Conservation (phyloP, 2,113 vertebrate species). For the Haplochromis burtoni region DNA sequence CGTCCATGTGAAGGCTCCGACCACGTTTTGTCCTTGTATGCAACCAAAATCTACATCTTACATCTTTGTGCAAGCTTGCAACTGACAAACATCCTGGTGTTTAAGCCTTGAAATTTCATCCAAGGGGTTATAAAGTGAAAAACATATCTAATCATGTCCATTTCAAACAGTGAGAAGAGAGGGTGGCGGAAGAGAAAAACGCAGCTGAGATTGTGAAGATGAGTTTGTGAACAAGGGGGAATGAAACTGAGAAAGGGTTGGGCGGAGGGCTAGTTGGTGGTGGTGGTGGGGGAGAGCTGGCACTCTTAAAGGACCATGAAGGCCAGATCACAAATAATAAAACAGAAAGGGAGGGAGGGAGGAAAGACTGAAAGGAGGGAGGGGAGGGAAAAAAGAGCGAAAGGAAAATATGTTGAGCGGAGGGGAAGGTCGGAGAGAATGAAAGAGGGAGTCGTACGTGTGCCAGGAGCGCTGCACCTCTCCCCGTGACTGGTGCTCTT, state of each 20-base stretch:
- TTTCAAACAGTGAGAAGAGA: background rate
- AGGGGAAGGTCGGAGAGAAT: conserved; percentile 54
- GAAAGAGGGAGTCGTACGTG: conserved; percentile 69
- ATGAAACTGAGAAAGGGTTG: background rate
- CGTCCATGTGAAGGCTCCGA: background rate
- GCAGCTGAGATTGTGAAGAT: conserved; percentile 6
- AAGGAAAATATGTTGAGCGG: conserved; percentile 62
- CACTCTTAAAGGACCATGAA: conserved; percentile 57
- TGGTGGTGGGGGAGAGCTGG: conserved; percentile 32
- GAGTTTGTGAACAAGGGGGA: conserved; percentile 25
- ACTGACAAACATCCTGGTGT: background rate
- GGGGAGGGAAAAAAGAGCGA: conserved; percentile 28
- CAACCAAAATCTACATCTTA: background rate
- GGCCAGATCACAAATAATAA: conserved; percentile 68
- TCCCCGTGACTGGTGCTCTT: conserved; percentile 72
- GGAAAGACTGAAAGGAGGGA: background rate
- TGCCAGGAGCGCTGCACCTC: conserved; percentile 73
- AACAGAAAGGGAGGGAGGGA: conserved; percentile 35
- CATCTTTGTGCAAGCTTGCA: background rate
- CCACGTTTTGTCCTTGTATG: background rate
- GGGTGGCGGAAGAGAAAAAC: background rate
- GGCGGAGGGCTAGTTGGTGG: background rate
- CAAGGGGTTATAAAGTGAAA: background rate
- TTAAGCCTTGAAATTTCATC: background rate
- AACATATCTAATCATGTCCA: background rate